Evolutionary conservation across 1,140 invertebrate species (phyloP).

Genomic region (Leptonema lineaticorne): DNA sequence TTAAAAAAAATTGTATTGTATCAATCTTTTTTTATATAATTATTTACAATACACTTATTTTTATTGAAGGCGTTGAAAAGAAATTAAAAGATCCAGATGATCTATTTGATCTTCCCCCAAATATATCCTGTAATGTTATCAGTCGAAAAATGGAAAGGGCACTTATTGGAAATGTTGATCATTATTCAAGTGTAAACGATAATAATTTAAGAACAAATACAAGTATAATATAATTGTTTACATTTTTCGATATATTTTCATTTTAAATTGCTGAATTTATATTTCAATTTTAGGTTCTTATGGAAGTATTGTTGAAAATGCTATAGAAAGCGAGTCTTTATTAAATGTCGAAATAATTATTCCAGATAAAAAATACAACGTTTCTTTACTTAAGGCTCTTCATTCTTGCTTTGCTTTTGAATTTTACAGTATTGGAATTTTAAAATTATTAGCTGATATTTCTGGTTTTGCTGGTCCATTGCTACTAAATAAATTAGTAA

Average conservation of each 20-base stretch:
- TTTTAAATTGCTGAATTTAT: not conserved
- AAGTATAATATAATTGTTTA: not conserved
- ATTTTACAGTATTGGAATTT: constrained; percentile 86
- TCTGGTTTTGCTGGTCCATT: constrained; percentile 87
- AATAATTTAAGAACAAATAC: not conserved
- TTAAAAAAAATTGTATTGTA: constrained; percentile 27
- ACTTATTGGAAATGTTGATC: constrained; percentile 52
- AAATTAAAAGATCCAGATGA: constrained; percentile 76
- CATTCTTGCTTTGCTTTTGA: constrained; percentile 81
- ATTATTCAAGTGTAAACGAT: constrained; percentile 40
- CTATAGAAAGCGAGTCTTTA: not conserved
- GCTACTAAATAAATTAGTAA: constrained; percentile 79
- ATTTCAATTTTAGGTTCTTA: constrained; percentile 44
- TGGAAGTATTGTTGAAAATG: constrained; percentile 45
- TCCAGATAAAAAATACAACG: constrained; percentile 52
- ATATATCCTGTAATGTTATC: constrained; percentile 63
- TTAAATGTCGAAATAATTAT: constrained; percentile 37
- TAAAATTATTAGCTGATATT: constrained; percentile 83
- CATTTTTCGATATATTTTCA: not conserved
- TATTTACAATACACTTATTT: not conserved
- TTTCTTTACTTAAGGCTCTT: constrained; percentile 71
- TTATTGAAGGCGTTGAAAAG: constrained; percentile 58
- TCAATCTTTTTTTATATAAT: not conserved
- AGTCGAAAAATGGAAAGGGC: constrained; percentile 61
- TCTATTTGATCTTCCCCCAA: constrained; percentile 80